Evolutionary conservation across 2,797 vertebrate species (phyloP), one percentile per base, ranked within the genome.

Genomic region (Balearica regulorum): DNA sequence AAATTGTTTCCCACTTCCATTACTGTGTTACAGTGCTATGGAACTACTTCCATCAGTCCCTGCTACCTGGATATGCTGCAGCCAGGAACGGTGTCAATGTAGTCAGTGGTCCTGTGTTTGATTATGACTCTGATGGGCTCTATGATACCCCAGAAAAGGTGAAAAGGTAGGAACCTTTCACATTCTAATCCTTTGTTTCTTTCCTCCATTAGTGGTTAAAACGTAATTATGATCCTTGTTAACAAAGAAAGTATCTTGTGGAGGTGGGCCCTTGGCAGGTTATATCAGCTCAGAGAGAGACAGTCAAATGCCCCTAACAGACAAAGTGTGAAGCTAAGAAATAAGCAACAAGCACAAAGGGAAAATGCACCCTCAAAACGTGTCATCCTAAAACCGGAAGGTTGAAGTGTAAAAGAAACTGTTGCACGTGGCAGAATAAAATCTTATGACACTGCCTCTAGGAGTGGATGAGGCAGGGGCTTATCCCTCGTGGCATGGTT

Each of bases 41-140:
- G 99, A 94, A 97, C 46, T 99, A 99, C 94, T 98, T 99, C 72
- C 98, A 99, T 21, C 85, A 90, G 31, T 87, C 92, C 24, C 88
- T 99, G 5, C 87, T 99, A 39, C 97, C 94, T 75, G 98, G 97
- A 73, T 99, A 99, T 17, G 98, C 98, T 13, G 60, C 89, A 51
- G 60, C 96, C 58, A 99, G 98, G 93, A 99, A 98, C 4, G 98
- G 98, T 7, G 31, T 99, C 46, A 99, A 99, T 20, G 98, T 99
- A 18, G 97, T 99, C 43, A 98, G 97, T 0, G 99, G 99, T 5
- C 99, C 99, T 0, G 98, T 97, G 41, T 99, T 99, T 72, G 99
- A 99, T 88, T 99, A 97, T 61, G 98, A 99, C 96, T 98, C 97
- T 6, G 98, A 99, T 65, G 99, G 99, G 14, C 97, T 16, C 13